A percentile compares a stretch with the other conserved stretches of the same genome.
phyloP scores from a whole-genome alignment of 2,113 vertebrate species.

The Phylloscopus trochiloides region DNA sequence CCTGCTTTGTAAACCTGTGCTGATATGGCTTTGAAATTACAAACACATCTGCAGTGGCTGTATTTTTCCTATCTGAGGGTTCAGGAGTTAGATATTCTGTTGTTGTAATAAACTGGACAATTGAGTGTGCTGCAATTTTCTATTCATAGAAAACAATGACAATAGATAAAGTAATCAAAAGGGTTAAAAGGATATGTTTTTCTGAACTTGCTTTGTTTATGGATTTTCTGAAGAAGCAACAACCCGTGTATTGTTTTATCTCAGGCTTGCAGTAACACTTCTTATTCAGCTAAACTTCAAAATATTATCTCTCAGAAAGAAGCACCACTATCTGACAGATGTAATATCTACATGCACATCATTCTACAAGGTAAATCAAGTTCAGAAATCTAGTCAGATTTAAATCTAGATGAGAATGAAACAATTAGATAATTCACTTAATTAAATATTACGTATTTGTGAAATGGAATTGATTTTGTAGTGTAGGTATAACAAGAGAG shows the following conservation, averaged over 20 bases:
- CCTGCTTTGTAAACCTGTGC: neutral
- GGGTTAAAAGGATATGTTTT: neutral
- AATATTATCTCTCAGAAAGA: neutral
- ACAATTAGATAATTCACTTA: neutral
- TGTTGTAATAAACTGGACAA: neutral
- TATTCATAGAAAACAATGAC: neutral
- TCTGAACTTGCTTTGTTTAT: neutral
- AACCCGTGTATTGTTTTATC: neutral
- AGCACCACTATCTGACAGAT: neutral
- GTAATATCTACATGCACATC: neutral
- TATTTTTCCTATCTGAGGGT: neutral
- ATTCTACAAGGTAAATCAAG: neutral
- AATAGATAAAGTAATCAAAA: neutral
- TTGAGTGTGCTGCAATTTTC: neutral
- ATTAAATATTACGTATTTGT: neutral
- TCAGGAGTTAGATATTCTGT: neutral
- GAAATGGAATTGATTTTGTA: neutral
- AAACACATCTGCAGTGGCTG: neutral
- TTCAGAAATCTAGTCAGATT: neutral
- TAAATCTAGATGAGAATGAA: neutral
- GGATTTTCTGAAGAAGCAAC: neutral
- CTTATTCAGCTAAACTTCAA: neutral
- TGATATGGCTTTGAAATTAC: neutral
- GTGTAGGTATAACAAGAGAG: neutral
- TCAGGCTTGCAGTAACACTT: neutral